Evolutionary conservation across 2,888 invertebrate genomes (phyloP).

Genomic region (Pristionchus entomophagus): DNA sequence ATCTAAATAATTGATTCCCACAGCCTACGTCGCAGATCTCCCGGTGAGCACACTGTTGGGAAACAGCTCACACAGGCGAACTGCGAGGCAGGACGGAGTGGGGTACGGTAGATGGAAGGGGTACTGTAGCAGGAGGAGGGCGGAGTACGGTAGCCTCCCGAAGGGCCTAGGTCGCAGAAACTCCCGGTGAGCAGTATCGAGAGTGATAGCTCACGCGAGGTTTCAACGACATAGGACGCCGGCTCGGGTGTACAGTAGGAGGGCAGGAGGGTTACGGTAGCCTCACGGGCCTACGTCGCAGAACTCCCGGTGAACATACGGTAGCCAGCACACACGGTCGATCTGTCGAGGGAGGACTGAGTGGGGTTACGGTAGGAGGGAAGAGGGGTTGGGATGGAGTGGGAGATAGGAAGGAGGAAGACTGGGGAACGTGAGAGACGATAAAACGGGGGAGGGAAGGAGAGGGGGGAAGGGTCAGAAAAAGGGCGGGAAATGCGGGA

Average conservation of each 20-base stretch:
- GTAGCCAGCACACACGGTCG: background rate
- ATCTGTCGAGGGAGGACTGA: background rate
- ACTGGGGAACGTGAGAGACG: too few species aligned
- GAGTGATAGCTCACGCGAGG: background rate
- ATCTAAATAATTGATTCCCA: too few species aligned
- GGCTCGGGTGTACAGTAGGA: background rate
- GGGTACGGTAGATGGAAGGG: background rate
- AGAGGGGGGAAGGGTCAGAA: background rate
- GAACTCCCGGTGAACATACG: background rate
- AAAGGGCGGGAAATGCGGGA: background rate
- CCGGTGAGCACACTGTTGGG: background rate
- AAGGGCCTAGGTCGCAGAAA: conserved; percentile 34
- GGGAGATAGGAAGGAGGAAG: too few species aligned
- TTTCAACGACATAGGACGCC: conserved; percentile 11
- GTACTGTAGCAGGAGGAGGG: background rate
- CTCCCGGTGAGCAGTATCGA: conserved; percentile 9
- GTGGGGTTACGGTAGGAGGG: background rate
- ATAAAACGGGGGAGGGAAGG: too few species aligned
- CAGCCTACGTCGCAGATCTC: conserved; percentile 12
- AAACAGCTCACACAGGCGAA: background rate
- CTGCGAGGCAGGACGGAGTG: background rate
- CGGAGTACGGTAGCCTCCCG: background rate
- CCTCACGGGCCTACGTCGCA: background rate
- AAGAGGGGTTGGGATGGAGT: too few species aligned
- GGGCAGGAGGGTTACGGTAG: background rate